Evolutionary conservation across 1,140 invertebrate genomes (phyloP), one percentile per base, ranked within the genome.

Genomic region (Phortica variegata): DNA sequence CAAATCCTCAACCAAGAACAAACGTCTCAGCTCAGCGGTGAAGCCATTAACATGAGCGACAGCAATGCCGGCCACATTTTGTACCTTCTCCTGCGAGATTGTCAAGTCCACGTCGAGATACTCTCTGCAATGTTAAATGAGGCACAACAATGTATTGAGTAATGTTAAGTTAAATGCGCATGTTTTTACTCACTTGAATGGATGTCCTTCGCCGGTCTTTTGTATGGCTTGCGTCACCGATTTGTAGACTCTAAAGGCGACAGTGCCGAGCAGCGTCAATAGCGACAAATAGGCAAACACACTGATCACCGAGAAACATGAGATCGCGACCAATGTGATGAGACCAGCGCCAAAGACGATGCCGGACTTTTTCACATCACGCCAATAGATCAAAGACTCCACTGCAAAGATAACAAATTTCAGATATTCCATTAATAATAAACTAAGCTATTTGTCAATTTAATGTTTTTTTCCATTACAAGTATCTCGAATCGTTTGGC

Each of bases 371-470:
- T 91, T 93, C 48, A 93, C 89, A 82, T 94, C 89, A 58, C 93
- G 84, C 95, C 95, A 98, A 80, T 98, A 97, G 73, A 98, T 89
- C 72, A 98, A 82, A 65, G 95, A 91, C 76, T 93, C 87, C 81
- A 97, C 93, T 96, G 82, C 9, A 87, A 87, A 59, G 43, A 66
- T 55, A 49, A 58, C 51, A 21, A 37, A 23, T 9, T n/a, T n/a
- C n/a, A n/a, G n/a, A n/a, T n/a, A n/a, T n/a, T n/a, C n/a, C n/a
- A n/a, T n/a, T n/a, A n/a, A n/a, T n/a, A n/a, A n/a, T n/a, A n/a
- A n/a, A n/a, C n/a, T n/a, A n/a, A n/a, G n/a, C n/a, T n/a, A n/a
- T n/a, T n/a, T n/a, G n/a, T n/a, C n/a, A n/a, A n/a, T n/a, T n/a
- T n/a, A n/a, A n/a, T n/a, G n/a, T n/a, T n/a, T n/a, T n/a, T n/a